Conservation (phyloP, 1,140 invertebrate species). For the Planococcus citri region DNA sequence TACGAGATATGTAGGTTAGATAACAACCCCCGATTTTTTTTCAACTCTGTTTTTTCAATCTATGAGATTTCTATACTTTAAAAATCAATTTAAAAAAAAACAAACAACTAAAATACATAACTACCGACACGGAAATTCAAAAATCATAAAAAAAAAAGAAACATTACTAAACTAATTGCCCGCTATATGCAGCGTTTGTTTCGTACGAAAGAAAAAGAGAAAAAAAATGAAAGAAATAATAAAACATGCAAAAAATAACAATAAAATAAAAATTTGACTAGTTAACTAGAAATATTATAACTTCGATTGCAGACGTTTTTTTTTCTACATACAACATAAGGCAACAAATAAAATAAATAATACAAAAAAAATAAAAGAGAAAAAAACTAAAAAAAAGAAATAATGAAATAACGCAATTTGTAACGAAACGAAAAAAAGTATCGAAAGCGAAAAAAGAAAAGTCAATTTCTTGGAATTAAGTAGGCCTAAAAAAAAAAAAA, state of each 20-base stretch:
- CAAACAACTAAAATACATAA: neutral
- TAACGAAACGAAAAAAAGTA: neutral
- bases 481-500: slow-evolving; percentile 19
- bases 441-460: slow-evolving; percentile 14
- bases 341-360: neutral
- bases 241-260: slow-evolving; percentile 19
- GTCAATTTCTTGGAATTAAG: slow-evolving; percentile 13
- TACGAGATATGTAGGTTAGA: too few species aligned
- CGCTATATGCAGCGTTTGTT: neutral
- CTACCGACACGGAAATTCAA: neutral
- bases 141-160: neutral
- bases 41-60: too few species aligned
- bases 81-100: neutral
- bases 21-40: too few species aligned
- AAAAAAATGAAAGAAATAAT: neutral
- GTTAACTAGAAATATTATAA: slow-evolving; percentile 16
- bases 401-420: neutral
- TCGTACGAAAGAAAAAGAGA: neutral
- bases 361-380: neutral
- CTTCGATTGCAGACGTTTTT: neutral
- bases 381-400: slow-evolving; percentile 10
- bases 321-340: neutral
- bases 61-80: too few species aligned
- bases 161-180: neutral
- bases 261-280: slow-evolving; percentile 12